A percentile compares a stretch with the other conserved stretches of the same genome.
phyloP scores from a whole-genome alignment of 2,113 vertebrate genomes.

The Desmodus rotundus region DNA sequence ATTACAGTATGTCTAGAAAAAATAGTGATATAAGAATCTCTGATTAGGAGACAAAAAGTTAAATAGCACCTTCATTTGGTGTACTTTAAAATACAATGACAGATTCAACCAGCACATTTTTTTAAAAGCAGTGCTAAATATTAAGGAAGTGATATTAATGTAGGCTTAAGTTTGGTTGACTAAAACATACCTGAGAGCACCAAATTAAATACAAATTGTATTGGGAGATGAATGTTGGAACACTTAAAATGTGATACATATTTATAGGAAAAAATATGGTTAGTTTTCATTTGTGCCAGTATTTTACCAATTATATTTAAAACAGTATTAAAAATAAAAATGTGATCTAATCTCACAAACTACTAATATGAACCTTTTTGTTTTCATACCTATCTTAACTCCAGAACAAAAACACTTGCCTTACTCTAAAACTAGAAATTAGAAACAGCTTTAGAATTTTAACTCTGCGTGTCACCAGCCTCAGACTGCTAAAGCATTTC shows the following conservation, averaged over 20 bases:
- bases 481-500: background rate
- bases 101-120: background rate
- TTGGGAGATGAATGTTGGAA: background rate
- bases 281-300: background rate
- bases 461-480: background rate
- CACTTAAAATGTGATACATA: background rate
- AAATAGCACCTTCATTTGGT: background rate
- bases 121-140: background rate
- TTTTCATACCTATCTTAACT: background rate
- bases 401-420: background rate
- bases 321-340: conserved; percentile 12
- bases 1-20: background rate
- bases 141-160: background rate
- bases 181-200: background rate
- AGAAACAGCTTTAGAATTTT: background rate
- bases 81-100: background rate
- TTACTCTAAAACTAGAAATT: background rate
- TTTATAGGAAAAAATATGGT: background rate
- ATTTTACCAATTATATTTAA: background rate
- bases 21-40: background rate
- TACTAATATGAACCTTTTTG: background rate
- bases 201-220: background rate
- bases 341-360: background rate
- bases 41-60: background rate
- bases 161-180: background rate